These are phyloP conservation scores for Melanotaenia pygmaea DNA, from an alignment of 2,797 vertebrate species.

Conservation along the genomic window DNA sequence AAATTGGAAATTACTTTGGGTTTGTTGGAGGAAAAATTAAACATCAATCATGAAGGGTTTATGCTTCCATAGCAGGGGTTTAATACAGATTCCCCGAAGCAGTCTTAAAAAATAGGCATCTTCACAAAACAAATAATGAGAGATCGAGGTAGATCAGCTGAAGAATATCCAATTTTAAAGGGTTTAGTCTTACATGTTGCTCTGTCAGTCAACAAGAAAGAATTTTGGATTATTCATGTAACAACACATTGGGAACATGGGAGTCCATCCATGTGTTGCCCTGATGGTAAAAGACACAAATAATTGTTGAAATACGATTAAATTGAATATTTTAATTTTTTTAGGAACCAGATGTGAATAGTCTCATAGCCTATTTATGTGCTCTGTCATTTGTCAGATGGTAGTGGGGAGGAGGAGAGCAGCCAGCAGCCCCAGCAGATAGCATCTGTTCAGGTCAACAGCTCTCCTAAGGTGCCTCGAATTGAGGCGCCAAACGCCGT, in stretches of 20 bases:
- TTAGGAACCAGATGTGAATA: too few species aligned
- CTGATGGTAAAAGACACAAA: background rate
- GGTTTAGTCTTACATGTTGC: conserved; percentile 31
- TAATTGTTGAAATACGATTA: background rate
- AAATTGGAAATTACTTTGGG: conserved; percentile 61
- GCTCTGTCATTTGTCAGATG: conserved; percentile 48
- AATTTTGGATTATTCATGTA: conserved; percentile 18
- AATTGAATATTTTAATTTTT: too few species aligned
- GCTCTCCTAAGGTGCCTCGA: conserved; percentile 83
- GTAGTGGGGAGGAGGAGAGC: conserved; percentile 79
- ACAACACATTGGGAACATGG: background rate
- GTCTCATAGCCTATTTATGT: conserved; percentile 5
- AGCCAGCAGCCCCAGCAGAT: conserved; percentile 69
- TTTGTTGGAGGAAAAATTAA: conserved; percentile 61
- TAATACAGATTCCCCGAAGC: conserved; percentile 46
- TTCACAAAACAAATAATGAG: conserved; percentile 51
- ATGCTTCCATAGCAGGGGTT: conserved; percentile 51
- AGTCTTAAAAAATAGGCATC: conserved; percentile 38
- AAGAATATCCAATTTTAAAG: conserved; percentile 50
- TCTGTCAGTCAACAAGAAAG: conserved; percentile 1
- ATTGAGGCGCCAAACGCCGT: conserved; percentile 63
- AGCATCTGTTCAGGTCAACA: conserved; percentile 77
- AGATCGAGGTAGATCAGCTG: conserved; percentile 51
- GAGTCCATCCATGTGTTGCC: background rate
- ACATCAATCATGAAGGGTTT: conserved; percentile 57